phyloP scores from a whole-genome alignment of 2,888 invertebrate species.

The Euplexia lucipara region DNA sequence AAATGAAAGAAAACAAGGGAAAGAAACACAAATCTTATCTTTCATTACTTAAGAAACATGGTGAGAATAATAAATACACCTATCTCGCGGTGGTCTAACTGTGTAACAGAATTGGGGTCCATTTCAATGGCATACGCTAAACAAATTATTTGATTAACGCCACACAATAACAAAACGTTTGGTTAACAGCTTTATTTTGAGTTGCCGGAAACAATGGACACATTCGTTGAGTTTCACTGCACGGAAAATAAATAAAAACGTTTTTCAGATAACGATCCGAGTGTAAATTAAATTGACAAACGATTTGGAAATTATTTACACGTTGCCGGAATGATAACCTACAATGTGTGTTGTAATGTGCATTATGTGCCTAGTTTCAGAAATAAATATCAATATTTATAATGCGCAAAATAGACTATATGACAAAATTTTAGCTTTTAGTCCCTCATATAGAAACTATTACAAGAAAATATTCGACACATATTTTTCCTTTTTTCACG shows the following conservation, averaged over 20 bases:
- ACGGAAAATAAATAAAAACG: conserved; percentile 23
- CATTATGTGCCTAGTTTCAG: no score
- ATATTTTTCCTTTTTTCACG: no score
- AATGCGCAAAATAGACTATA: no score
- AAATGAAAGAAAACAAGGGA: conserved; percentile 8
- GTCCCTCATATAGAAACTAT: no score
- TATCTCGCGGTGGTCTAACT: conserved; percentile 48
- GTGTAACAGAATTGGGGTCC: conserved; percentile 29
- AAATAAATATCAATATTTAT: no score
- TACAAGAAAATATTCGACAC: no score
- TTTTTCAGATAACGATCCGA: neutral
- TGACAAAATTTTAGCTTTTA: no score
- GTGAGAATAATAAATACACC: conserved; percentile 43
- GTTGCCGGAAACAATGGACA: conserved; percentile 35
- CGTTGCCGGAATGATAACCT: no score
- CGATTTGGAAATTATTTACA: neutral
- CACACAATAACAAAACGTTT: conserved; percentile 58
- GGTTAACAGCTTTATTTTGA: conserved; percentile 50
- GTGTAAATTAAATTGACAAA: neutral
- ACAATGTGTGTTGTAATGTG: no score
- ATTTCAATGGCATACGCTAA: conserved; percentile 52
- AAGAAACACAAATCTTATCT: conserved; percentile 25
- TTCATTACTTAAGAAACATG: conserved; percentile 10
- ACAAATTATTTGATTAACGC: conserved; percentile 63
- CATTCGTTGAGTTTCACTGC: conserved; percentile 1